These are phyloP conservation scores for Chelonia mydas DNA, from an alignment of 2,797 vertebrate species.

Conservation along the genomic window DNA sequence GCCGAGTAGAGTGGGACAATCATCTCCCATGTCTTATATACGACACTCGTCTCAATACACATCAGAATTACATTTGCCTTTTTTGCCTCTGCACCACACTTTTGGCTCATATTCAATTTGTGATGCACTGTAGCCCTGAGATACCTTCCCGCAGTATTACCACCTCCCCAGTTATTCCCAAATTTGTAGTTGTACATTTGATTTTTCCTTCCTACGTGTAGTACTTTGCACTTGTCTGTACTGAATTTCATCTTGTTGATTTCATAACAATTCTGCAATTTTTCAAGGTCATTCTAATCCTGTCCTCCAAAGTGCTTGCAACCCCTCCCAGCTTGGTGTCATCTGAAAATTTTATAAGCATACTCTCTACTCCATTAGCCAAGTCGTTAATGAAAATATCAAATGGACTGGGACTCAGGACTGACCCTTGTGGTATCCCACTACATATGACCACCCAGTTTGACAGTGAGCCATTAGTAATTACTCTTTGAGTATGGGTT, in stretches of 20 bases:
- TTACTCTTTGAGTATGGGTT: neutral
- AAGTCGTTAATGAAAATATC: neutral
- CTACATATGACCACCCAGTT: neutral
- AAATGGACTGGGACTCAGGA: neutral
- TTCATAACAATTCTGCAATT: neutral
- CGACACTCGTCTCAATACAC: neutral
- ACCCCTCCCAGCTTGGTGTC: neutral
- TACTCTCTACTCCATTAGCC: neutral
- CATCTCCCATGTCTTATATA: neutral
- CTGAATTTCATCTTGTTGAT: neutral
- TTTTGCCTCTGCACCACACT: neutral
- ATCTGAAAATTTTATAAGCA: neutral
- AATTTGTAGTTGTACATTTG: neutral
- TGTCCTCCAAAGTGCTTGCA: neutral
- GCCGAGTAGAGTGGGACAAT: neutral
- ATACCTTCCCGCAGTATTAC: neutral
- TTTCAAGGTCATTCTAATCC: neutral
- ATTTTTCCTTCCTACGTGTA: neutral
- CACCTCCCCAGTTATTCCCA: neutral
- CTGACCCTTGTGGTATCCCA: neutral
- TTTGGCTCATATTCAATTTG: neutral
- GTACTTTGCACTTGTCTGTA: neutral
- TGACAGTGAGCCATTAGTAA: neutral
- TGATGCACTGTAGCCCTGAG: neutral
- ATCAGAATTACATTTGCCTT: neutral